A percentile compares a stretch with the other conserved stretches of the same genome.
These are phyloP conservation scores for Oryzias celebensis DNA, from an alignment of 2,113 vertebrate species.

Conservation along the genomic window DNA sequence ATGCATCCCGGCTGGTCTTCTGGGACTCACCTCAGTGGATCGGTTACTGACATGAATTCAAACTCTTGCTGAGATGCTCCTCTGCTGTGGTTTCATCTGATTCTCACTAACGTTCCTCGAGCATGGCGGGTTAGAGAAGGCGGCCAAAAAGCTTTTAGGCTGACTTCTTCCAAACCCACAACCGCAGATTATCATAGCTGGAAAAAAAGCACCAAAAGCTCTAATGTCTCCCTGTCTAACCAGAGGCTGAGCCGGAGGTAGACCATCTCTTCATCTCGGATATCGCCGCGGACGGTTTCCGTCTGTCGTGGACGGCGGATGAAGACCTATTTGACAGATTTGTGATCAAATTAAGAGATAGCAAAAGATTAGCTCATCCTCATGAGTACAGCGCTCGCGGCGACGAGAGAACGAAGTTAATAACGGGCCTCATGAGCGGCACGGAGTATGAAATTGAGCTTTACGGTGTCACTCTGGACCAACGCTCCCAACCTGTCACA, in stretches of 20 bases:
- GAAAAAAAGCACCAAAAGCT: conserved; percentile 11
- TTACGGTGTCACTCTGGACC: conserved; percentile 85
- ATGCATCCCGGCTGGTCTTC: conserved; percentile 26
- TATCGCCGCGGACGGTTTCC: conserved; percentile 85
- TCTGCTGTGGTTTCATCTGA: conserved; percentile 6
- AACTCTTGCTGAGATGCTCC: not conserved
- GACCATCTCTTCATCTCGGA: conserved; percentile 94
- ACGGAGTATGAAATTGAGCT: conserved; percentile 93
- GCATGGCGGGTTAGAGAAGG: conserved; percentile 41
- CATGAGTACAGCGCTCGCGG: conserved; percentile 81
- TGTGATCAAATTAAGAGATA: conserved; percentile 92
- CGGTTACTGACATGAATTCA: conserved; percentile 35
- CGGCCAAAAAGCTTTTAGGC: conserved; percentile 5
- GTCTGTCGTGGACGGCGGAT: conserved; percentile 89
- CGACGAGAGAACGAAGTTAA: conserved; percentile 82
- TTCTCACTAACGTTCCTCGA: conserved; percentile 42
- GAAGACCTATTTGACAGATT: conserved; percentile 91
- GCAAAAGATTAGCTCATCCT: conserved; percentile 83
- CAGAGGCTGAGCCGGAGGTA: conserved; percentile 94
- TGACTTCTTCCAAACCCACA: conserved; percentile 21
- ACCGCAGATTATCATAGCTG: conserved; percentile 11
- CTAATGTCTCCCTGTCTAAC: conserved; percentile 63
- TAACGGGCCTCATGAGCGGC: conserved; percentile 86
- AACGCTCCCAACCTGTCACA: conserved; percentile 85
- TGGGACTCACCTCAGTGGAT: conserved; percentile 21